Evolutionary conservation across 1,140 invertebrate species (phyloP).

Genomic region (Drosophila pallidifrons): DNA sequence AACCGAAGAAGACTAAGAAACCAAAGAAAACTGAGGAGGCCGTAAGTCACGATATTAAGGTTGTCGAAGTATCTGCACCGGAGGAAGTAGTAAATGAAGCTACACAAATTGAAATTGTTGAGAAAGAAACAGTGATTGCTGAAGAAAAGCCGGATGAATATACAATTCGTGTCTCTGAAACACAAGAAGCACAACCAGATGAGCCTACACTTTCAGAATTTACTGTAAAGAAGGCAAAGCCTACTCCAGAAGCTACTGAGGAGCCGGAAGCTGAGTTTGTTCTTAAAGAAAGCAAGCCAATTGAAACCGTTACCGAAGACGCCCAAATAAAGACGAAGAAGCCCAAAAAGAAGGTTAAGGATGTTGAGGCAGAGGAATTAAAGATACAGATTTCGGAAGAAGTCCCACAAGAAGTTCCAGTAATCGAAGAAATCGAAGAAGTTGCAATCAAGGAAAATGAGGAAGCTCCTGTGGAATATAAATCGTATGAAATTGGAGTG

Average conservation of each 20-base stretch:
- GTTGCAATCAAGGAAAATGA: constrained; percentile 40
- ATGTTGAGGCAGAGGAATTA: constrained; percentile 63
- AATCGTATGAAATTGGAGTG: constrained; percentile 59
- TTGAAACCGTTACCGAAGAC: constrained; percentile 69
- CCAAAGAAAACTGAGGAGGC: constrained; percentile 83
- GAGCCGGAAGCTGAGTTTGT: constrained; percentile 75
- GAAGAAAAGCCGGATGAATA: constrained; percentile 62
- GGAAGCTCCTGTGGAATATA: constrained; percentile 47
- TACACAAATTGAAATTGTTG: constrained; percentile 26
- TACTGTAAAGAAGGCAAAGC: constrained; percentile 64
- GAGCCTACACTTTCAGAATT: constrained; percentile 56
- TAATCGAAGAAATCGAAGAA: constrained; percentile 59
- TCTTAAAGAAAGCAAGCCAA: constrained; percentile 63
- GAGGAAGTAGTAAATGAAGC: constrained; percentile 47
- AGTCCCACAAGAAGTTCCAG: constrained; percentile 55
- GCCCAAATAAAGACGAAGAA: constrained; percentile 79
- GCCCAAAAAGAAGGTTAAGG: constrained; percentile 73
- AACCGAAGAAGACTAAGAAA: constrained; percentile 83
- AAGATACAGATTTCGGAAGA: constrained; percentile 68
- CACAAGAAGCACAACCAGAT: constrained; percentile 27
- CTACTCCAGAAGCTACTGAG: constrained; percentile 52
- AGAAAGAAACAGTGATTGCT: constrained; percentile 24
- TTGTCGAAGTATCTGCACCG: constrained; percentile 57
- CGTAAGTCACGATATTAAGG: constrained; percentile 61
- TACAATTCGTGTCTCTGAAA: constrained; percentile 36